Percentiles rank a stretch among this genome's conserved stretches.
These are phyloP conservation scores for Channa maculata DNA, from an alignment of 2,113 vertebrate species.

Conservation along the genomic window DNA sequence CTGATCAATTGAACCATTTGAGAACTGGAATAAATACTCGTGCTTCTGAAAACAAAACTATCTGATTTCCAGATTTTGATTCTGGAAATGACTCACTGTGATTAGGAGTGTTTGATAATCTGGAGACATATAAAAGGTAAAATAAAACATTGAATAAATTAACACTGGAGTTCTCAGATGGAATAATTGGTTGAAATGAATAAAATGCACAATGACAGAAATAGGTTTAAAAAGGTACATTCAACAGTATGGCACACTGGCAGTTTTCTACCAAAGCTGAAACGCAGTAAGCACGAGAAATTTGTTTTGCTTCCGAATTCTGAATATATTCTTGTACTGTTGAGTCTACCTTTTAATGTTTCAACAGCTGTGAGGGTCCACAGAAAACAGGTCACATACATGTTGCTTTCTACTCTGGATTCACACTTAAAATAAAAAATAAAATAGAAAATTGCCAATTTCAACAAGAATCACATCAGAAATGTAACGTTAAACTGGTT, in stretches of 20 bases:
- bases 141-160: conserved; percentile 51
- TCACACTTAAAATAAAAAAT: conserved; percentile 22
- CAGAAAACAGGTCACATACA: conserved; percentile 45
- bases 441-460: conserved; percentile 20
- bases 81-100: conserved; percentile 2
- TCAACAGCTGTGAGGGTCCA: conserved; percentile 31
- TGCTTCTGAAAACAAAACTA: conserved; percentile 1
- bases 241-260: conserved; percentile 65
- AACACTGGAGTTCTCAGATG: conserved; percentile 23
- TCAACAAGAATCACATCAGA: conserved; percentile 23
- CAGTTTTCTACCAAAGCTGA: conserved; percentile 15
- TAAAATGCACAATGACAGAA: conserved; percentile 8
- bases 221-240: conserved; percentile 46
- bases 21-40: conserved; percentile 70
- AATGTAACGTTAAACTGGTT: conserved; percentile 4
- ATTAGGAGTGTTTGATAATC: conserved; percentile 53
- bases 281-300: conserved; percentile 8
- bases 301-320: background rate
- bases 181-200: conserved; percentile 50
- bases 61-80: conserved; percentile 2
- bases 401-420: conserved; percentile 23
- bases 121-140: conserved; percentile 13
- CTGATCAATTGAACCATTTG: conserved; percentile 55
- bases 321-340: conserved; percentile 32
- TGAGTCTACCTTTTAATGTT: conserved; percentile 50